These are phyloP conservation scores for Tragelaphus buxtoni DNA, from an alignment of 2,113 vertebrate species.

Conservation along the genomic window DNA sequence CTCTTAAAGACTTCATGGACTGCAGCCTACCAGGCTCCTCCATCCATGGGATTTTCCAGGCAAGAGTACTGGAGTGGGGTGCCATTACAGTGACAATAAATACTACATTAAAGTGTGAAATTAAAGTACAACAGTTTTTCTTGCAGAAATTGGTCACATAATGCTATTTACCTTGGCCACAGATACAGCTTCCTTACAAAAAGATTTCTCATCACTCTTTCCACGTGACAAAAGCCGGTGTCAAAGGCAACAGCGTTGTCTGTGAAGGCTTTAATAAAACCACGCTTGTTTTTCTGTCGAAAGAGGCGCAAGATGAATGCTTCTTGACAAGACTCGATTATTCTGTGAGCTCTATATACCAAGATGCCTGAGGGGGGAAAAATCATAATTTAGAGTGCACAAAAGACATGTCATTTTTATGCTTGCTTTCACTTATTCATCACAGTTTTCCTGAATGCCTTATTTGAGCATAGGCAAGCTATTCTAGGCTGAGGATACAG, in stretches of 20 bases:
- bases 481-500: neutral
- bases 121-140: neutral
- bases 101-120: neutral
- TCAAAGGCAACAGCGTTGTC: slow-evolving; percentile 94
- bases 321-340: slow-evolving; percentile 97
- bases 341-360: slow-evolving; percentile 93
- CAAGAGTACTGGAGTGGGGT: too few relatives aligned
- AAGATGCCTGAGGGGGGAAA: slow-evolving; percentile 85
- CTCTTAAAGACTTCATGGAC: too few relatives aligned
- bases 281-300: slow-evolving; percentile 97
- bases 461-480: neutral
- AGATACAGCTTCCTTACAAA: slow-evolving; percentile 96
- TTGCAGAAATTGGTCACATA: neutral
- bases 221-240: slow-evolving; percentile 95
- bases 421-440: neutral
- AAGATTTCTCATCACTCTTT: slow-evolving; percentile 97
- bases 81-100: neutral
- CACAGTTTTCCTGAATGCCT: neutral
- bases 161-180: slow-evolving; percentile 91
- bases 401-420: accelerated
- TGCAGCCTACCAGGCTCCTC: too few relatives aligned
- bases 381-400: neutral
- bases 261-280: slow-evolving; percentile 98
- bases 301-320: slow-evolving; percentile 96
- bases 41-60: too few relatives aligned